These are phyloP conservation scores for Meloidogyne chitwoodi DNA, from an alignment of 1,140 invertebrate species.

Conservation along the genomic window DNA sequence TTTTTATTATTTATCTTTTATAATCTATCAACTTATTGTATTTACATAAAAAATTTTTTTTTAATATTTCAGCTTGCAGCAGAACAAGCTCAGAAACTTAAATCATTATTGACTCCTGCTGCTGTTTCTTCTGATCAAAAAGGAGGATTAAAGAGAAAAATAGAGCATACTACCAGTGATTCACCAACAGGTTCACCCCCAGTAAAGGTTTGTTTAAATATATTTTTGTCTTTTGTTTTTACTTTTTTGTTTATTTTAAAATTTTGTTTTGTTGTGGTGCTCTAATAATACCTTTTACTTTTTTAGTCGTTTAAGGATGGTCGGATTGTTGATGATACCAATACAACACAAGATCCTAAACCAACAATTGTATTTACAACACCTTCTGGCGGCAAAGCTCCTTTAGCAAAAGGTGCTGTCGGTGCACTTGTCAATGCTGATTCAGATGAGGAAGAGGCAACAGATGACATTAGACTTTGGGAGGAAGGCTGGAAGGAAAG, in stretches of 20 bases:
- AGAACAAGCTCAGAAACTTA: constrained; percentile 18
- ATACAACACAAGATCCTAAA: not conserved
- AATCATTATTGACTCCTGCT: constrained; percentile 30
- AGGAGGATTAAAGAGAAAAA: not conserved
- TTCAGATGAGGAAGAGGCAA: constrained; percentile 65
- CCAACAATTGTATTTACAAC: not conserved
- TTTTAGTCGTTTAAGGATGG: constrained; percentile 63
- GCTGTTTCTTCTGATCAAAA: not conserved
- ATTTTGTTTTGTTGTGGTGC: constrained; percentile 3
- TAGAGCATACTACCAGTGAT: not conserved
- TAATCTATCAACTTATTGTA: too few species aligned
- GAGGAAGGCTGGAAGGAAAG: constrained; percentile 94
- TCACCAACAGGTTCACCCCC: constrained; percentile 24
- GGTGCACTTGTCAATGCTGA: not conserved
- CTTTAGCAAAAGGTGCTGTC: constrained; percentile 14
- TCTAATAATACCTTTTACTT: not conserved
- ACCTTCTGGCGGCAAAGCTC: constrained; percentile 2
- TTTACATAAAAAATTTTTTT: not conserved
- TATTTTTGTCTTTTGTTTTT: not conserved
- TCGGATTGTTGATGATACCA: constrained; percentile 64
- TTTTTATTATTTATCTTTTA: not conserved
- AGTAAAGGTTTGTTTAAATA: constrained; percentile 22
- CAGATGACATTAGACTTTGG: constrained; percentile 91
- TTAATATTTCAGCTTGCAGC: not conserved
- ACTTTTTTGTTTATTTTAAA: not conserved